A percentile compares a stretch with the other conserved stretches of the same genome.
Evolutionary conservation across 2,888 invertebrate genomes (phyloP).

Genomic region (Morpho achilles): DNA sequence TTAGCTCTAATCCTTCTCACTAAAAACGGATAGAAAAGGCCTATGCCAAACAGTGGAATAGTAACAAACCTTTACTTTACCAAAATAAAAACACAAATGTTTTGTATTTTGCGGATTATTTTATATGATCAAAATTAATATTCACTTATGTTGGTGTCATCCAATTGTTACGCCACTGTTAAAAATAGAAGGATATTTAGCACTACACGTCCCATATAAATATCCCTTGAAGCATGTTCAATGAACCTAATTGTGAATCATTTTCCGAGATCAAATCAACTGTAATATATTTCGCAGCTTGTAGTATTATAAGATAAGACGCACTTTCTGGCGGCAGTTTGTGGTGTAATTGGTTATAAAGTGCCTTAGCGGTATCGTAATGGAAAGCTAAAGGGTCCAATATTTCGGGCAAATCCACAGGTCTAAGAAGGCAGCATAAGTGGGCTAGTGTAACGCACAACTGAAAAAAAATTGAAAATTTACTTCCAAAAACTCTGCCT

Average conservation of each 20-base stretch:
- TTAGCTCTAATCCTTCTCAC: too few species aligned
- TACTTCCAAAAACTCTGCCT: too few species aligned
- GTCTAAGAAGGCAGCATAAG: conserved; percentile 78
- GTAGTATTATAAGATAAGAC: conserved; percentile 61
- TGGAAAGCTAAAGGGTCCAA: conserved; percentile 72
- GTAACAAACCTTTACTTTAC: too few species aligned
- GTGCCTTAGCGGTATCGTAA: conserved; percentile 57
- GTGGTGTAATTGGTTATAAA: conserved; percentile 58
- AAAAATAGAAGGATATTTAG: too few species aligned
- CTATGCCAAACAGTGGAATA: too few species aligned
- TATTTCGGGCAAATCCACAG: conserved; percentile 79
- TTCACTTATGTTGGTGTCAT: too few species aligned
- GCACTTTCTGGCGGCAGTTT: conserved; percentile 63
- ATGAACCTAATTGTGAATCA: conserved; percentile 54
- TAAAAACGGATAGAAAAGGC: too few species aligned
- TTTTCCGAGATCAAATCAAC: conserved; percentile 52
- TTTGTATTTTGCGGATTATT: too few species aligned
- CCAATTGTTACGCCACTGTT: too few species aligned
- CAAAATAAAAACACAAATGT: too few species aligned
- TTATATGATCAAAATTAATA: too few species aligned
- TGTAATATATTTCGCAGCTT: conserved; percentile 71
- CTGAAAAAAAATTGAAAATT: conserved; percentile 57
- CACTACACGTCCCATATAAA: conserved; percentile 65
- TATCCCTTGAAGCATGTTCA: conserved; percentile 67
- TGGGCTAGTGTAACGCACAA: conserved; percentile 87